Percentiles rank a stretch among this genome's conserved stretches.
These are phyloP conservation scores for Nannoperca obscura DNA, from an alignment of 2,797 vertebrate genomes.

Conservation along the genomic window DNA sequence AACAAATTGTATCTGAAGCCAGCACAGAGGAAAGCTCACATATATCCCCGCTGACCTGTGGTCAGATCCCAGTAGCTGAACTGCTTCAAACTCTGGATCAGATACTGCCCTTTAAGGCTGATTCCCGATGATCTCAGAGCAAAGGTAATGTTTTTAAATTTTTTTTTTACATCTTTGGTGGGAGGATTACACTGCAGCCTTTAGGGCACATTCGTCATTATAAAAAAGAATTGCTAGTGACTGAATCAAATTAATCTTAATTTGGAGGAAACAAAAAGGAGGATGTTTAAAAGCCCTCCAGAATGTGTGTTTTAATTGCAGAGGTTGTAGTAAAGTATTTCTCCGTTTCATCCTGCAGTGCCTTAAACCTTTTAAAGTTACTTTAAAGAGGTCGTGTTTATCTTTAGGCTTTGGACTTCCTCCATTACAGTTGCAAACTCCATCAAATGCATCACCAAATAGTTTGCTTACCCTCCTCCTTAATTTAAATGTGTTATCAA, in stretches of 20 bases:
- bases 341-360: not conserved
- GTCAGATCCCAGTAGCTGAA: constrained; percentile 42
- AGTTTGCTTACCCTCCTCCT: not conserved
- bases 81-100: constrained; percentile 24
- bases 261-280: constrained; percentile 1
- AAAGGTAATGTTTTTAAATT: no score
- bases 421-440: not conserved
- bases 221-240: constrained; percentile 16
- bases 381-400: not conserved
- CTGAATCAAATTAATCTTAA: constrained; percentile 17
- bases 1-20: constrained; percentile 34
- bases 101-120: constrained; percentile 23
- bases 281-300: not conserved
- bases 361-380: not conserved
- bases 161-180: constrained; percentile 18
- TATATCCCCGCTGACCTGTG: constrained; percentile 33
- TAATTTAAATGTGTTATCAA: not conserved
- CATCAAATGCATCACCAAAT: not conserved
- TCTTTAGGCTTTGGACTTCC: not conserved
- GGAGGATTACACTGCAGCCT: not conserved
- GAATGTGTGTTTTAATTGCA: not conserved
- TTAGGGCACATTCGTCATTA: not conserved
- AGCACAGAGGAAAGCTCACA: constrained; percentile 7
- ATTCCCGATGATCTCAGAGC: constrained; percentile 15
- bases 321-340: not conserved